These are phyloP conservation scores for Zygothrica quintamaculata DNA, from an alignment of 2,888 invertebrate genomes.

Conservation along the genomic window DNA sequence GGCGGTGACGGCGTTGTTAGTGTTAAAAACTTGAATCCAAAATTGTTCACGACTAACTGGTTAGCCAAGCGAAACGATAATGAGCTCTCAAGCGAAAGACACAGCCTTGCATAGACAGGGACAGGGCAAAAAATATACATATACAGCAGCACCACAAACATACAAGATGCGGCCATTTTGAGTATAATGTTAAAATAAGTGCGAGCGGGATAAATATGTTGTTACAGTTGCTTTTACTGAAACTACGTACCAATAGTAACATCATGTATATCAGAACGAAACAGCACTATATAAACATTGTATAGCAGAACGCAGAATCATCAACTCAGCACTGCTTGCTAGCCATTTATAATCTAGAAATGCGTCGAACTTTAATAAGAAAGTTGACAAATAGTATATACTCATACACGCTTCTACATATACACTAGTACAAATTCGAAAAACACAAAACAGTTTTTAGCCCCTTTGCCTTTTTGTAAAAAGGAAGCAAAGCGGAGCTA, in stretches of 20 bases:
- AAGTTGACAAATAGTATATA: conserved; percentile 35
- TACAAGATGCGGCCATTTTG: conserved; percentile 62
- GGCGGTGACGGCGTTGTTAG: conserved; percentile 47
- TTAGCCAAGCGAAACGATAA: conserved; percentile 83
- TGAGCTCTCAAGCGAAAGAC: conserved; percentile 83
- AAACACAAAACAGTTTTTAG: too few species aligned
- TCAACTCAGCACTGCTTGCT: conserved; percentile 31
- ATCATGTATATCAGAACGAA: conserved; percentile 9
- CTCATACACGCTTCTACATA: conserved; percentile 9
- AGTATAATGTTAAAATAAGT: conserved; percentile 2
- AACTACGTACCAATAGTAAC: conserved; percentile 26
- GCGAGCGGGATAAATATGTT: conserved; percentile 31
- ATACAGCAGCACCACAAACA: conserved; percentile 40
- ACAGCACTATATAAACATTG: conserved; percentile 18
- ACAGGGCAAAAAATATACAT: conserved; percentile 53
- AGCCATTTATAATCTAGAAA: conserved; percentile 54
- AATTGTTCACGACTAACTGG: conserved; percentile 70
- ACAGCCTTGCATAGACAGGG: conserved; percentile 64
- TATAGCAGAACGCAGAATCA: conserved; percentile 55
- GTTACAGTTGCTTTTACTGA: background rate
- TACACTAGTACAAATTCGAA: too few species aligned
- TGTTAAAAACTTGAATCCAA: conserved; percentile 57
- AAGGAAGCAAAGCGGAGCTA: too few species aligned
- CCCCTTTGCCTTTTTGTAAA: too few species aligned
- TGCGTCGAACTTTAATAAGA: conserved; percentile 49